Evolutionary conservation across 2,888 invertebrate genomes (phyloP).

Genomic region (Meloe dianella): DNA sequence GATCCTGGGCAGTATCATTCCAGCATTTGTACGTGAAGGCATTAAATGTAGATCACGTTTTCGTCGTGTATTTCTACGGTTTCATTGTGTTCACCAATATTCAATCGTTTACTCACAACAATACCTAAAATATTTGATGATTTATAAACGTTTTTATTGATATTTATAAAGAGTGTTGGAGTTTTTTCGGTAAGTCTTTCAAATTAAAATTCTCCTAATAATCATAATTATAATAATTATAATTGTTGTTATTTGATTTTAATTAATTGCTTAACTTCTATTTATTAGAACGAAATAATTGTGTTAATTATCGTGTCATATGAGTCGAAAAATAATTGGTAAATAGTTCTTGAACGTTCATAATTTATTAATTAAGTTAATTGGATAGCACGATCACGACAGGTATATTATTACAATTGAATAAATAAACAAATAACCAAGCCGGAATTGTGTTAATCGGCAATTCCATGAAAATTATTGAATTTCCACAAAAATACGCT

Average conservation of each 20-base stretch:
- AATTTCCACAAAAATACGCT: background rate
- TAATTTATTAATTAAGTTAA: background rate
- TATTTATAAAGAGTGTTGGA: background rate
- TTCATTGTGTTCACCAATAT: background rate
- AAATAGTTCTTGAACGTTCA: background rate
- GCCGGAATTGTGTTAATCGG: background rate
- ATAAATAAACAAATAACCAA: background rate
- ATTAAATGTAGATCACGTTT: background rate
- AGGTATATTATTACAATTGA: background rate
- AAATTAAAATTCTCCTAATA: too few relatives aligned
- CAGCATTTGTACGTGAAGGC: conserved; percentile 38
- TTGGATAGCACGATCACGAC: background rate
- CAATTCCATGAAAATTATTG: background rate
- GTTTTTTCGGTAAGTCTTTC: background rate
- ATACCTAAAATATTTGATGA: background rate
- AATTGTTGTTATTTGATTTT: too few relatives aligned
- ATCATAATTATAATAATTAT: too few relatives aligned
- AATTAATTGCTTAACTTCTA: too few relatives aligned
- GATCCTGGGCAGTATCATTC: conserved; percentile 52
- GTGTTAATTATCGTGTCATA: background rate
- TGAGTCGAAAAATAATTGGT: background rate
- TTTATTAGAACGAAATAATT: background rate
- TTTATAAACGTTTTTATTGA: background rate
- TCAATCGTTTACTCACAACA: background rate
- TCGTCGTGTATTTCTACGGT: background rate